phyloP scores from a whole-genome alignment of 1,140 invertebrate genomes.

The Metaphire vulgaris region DNA sequence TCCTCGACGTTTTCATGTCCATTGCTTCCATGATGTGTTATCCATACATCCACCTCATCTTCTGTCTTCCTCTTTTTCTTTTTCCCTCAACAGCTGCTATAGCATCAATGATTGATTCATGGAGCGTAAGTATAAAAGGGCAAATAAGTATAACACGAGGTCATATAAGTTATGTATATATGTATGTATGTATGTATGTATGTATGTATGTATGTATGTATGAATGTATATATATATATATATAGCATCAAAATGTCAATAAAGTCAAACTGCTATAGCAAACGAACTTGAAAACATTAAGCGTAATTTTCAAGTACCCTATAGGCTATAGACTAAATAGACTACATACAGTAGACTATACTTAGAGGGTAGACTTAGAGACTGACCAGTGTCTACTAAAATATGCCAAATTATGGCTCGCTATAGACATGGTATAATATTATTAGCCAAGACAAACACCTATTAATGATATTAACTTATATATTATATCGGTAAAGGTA shows the following conservation, averaged over 20 bases:
- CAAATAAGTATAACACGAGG: neutral
- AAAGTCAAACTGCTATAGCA: too few relatives aligned
- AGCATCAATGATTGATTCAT: neutral
- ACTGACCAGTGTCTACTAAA: too few relatives aligned
- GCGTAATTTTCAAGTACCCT: neutral
- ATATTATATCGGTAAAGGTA: too few relatives aligned
- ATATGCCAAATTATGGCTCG: too few relatives aligned
- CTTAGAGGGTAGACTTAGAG: neutral
- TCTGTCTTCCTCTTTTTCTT: neutral
- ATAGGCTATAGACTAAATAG: neutral
- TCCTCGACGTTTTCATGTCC: neutral
- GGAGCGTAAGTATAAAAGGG: neutral
- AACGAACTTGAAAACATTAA: too few relatives aligned
- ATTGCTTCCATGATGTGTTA: neutral
- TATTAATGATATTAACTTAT: too few relatives aligned
- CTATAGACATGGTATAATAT: too few relatives aligned
- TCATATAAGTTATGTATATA: neutral
- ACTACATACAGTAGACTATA: neutral
- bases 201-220: neutral
- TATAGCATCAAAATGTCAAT: neutral
- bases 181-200: neutral
- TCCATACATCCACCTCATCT: neutral
- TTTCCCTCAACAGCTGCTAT: neutral
- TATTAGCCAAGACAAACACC: too few relatives aligned
- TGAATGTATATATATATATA: neutral